Evolutionary conservation across 1,140 invertebrate genomes (phyloP).

Genomic region (Caenorhabditis remanei): DNA sequence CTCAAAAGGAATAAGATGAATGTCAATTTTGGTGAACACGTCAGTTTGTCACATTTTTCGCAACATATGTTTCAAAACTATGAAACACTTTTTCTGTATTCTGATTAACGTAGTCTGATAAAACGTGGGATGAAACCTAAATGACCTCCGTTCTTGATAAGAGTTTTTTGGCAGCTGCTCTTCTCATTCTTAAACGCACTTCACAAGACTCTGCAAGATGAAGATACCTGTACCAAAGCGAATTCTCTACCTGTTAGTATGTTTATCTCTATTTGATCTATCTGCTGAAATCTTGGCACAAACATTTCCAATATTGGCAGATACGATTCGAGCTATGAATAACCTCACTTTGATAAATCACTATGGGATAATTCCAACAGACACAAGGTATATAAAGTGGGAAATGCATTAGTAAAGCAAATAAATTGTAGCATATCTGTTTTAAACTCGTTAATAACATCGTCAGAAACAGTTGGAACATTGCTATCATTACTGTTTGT

Average conservation of each 20-base stretch:
- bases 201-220: background rate
- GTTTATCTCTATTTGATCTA: background rate
- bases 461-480: background rate
- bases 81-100: no score
- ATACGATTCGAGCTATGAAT: background rate
- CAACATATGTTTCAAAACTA: no score
- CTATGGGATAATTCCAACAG: conserved; percentile 3
- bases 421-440: background rate
- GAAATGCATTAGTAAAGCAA: background rate
- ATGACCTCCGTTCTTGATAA: background rate
- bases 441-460: conserved; percentile 18
- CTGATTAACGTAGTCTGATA: no score
- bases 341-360: conserved; percentile 8
- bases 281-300: background rate
- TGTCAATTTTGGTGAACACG: no score
- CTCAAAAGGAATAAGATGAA: background rate
- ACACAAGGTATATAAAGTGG: background rate
- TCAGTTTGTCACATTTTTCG: no score
- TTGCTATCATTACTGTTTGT: conserved; percentile 1
- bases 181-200: background rate
- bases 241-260: background rate
- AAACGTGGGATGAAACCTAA: no score
- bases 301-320: background rate
- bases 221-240: background rate
- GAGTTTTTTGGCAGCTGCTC: background rate